Conservation (phyloP, 2,888 invertebrate species). For the Drosophila subsilvestris region DNA sequence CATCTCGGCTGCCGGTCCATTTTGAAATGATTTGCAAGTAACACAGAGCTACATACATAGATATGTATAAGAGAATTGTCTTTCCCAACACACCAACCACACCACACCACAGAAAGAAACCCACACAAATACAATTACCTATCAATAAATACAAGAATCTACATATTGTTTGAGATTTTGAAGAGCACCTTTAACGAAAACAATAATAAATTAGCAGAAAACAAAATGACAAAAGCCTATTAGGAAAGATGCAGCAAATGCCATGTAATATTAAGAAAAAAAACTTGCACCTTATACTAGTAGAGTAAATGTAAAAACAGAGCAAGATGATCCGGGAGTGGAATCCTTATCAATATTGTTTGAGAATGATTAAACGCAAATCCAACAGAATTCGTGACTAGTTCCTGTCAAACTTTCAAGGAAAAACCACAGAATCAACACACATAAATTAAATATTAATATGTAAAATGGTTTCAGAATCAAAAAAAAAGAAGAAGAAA, state of each 20-base stretch:
- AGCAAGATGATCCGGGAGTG: constrained; percentile 9
- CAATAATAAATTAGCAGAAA: constrained; percentile 70
- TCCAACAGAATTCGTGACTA: constrained; percentile 24
- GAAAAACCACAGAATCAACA: constrained; percentile 25
- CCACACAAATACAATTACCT: constrained; percentile 29
- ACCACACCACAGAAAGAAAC: constrained; percentile 1
- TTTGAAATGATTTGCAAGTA: constrained; percentile 30
- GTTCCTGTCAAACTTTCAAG: constrained; percentile 31
- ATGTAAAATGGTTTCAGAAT: constrained; percentile 78
- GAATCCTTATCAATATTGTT: constrained; percentile 16
- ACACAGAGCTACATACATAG: background rate
- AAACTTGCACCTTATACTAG: constrained; percentile 52
- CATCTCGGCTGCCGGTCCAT: constrained; percentile 1
- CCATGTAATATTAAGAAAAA: constrained; percentile 54
- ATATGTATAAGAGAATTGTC: background rate
- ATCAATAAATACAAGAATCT: constrained; percentile 25
- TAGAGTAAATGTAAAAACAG: constrained; percentile 45
- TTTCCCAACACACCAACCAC: constrained; percentile 2
- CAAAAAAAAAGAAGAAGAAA: constrained; percentile 44
- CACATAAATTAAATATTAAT: constrained; percentile 54
- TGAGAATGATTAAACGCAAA: constrained; percentile 6
- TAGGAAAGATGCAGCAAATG: constrained; percentile 45
- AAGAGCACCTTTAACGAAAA: constrained; percentile 78
- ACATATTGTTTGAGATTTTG: constrained; percentile 60
- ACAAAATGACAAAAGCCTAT: constrained; percentile 37